A percentile compares a stretch with the other conserved stretches of the same genome.
These are phyloP conservation scores for Anoplophora glabripennis DNA, from an alignment of 1,140 invertebrate genomes.

Conservation along the genomic window DNA sequence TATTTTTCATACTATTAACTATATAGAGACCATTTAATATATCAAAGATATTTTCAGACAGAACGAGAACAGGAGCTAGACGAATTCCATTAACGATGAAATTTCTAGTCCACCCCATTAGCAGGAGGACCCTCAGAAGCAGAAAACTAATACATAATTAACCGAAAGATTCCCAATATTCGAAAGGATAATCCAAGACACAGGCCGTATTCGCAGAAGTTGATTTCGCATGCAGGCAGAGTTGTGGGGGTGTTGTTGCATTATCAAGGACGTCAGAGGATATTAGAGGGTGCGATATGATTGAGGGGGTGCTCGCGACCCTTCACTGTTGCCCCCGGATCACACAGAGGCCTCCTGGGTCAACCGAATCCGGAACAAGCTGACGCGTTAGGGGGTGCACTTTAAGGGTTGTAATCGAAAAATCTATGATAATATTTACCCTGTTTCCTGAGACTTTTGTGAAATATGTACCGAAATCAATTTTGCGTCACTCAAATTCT, in stretches of 20 bases:
- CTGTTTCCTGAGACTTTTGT: slow-evolving; percentile 1
- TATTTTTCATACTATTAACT: too few relatives aligned
- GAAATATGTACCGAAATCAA: too few relatives aligned
- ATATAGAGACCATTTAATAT: too few relatives aligned
- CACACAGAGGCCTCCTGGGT: slow-evolving; percentile 34
- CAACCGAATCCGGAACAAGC: slow-evolving; percentile 40
- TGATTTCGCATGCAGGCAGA: slow-evolving; percentile 37
- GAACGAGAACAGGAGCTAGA: too few relatives aligned
- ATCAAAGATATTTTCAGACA: too few relatives aligned
- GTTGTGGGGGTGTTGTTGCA: slow-evolving; percentile 42
- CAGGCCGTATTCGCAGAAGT: slow-evolving; percentile 10
- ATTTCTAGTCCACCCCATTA: too few relatives aligned
- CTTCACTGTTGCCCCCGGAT: slow-evolving; percentile 29
- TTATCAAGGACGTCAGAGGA: slow-evolving; percentile 48
- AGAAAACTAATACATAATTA: slow-evolving; percentile 11
- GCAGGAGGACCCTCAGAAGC: not conserved
- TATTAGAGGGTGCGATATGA: slow-evolving; percentile 51
- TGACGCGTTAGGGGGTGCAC: slow-evolving; percentile 24
- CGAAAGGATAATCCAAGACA: slow-evolving; percentile 2
- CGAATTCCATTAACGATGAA: too few relatives aligned
- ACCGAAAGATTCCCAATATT: not conserved
- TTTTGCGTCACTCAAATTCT: too few relatives aligned
- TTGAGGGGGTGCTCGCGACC: slow-evolving; percentile 43
- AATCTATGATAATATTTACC: slow-evolving; percentile 22
- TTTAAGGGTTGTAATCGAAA: slow-evolving; percentile 33